Evolutionary conservation across 2,113 vertebrate genomes (phyloP), one percentile per base, ranked within the genome.

Genomic region (Sitta europaea): DNA sequence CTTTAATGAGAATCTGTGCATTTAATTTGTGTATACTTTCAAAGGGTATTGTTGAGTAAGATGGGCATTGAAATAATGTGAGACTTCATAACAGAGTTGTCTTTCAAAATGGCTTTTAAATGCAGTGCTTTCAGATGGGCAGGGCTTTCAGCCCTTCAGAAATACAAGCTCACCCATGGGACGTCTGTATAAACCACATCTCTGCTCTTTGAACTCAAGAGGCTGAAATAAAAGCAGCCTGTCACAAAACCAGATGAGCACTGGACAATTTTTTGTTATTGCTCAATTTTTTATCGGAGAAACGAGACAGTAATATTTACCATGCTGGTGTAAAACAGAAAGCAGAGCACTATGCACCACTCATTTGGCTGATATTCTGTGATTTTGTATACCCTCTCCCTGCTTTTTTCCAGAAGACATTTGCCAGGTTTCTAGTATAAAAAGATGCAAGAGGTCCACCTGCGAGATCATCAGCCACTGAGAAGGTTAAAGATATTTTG

Each of bases 401-500:
- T 88, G 29, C 55, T 50, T 21, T 88, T 82, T 84, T 84, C 35
- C 38, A 51, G 63, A 62, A 82, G 25, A 66, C 2, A 1, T 70
- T 78, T 79, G 25, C 50, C 47, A 54, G 75, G 40, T 38, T 88
- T 45, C 14, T 58, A 31, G 20, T 42, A 27, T 40, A 22, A 71
- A 83, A 68, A 80, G 20, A 31, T 5, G 1, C 3, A n/a, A 67
- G n/a, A 62, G n/a, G 25, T 76, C 78, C 4, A 14, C 62, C 53
- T 68, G 13, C n/a, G 35, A 79, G 57, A 38, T 33, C 45, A 55
- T 53, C 1, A 0, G 16, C 75, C 4, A 6, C 51, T 63, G 33
- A 47, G 88, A 83, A 92, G 68, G 67, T 92, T 88, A 80, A 91
- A 81, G 55, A n/a, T 88, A 58, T 55, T 90, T 88, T 51, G 59